phyloP scores from a whole-genome alignment of 2,797 vertebrate genomes.

The Pseudomugil tenellus region DNA sequence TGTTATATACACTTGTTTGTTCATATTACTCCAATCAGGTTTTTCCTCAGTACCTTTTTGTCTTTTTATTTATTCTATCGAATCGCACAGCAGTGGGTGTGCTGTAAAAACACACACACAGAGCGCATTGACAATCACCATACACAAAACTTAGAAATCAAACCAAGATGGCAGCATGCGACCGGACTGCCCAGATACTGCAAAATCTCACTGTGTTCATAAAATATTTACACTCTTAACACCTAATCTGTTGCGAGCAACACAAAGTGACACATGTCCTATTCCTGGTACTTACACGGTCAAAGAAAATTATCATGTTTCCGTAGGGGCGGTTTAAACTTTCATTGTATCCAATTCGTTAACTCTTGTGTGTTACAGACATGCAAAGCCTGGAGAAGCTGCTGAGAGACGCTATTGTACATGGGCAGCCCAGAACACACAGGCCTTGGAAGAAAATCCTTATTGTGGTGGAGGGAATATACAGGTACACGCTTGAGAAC shows the following conservation, averaged over 20 bases:
- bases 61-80: background rate
- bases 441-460: conserved; percentile 99
- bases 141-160: background rate
- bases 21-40: background rate
- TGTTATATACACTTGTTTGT: background rate
- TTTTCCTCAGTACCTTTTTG: background rate
- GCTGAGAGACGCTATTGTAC: conserved; percentile 93
- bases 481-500: conserved; percentile 85
- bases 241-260: too few species aligned
- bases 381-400: conserved; percentile 98
- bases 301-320: too few species aligned
- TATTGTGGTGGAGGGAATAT: conserved; percentile 96
- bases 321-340: too few species aligned
- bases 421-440: conserved; percentile 95
- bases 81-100: conserved; percentile 8
- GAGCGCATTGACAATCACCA: background rate
- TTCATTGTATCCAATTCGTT: background rate
- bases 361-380: conserved; percentile 76
- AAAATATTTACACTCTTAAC: conserved; percentile 37
- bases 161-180: background rate
- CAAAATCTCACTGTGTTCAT: conserved; percentile 14
- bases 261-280: too few species aligned
- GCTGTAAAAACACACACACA: background rate
- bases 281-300: too few species aligned
- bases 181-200: conserved; percentile 4